Conservation (phyloP, 2,113 vertebrate genomes). For the Pomatorhinus ruficollis region DNA sequence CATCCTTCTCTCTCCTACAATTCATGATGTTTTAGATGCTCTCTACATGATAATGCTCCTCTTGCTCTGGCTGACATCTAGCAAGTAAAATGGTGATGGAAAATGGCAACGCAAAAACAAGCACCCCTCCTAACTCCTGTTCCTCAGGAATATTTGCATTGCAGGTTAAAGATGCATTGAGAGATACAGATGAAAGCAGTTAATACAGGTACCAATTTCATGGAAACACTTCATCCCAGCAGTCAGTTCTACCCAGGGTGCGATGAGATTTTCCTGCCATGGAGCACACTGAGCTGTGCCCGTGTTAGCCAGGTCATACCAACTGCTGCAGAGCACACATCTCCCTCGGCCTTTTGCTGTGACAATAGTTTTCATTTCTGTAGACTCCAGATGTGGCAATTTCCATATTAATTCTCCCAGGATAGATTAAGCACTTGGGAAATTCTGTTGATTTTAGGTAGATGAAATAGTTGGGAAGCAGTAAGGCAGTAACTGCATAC, state of each 20-base stretch:
- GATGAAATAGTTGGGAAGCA: neutral
- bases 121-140: neutral
- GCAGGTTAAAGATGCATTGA: neutral
- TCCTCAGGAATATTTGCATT: neutral
- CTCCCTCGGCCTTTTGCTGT: neutral
- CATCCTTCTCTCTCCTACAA: neutral
- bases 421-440: neutral
- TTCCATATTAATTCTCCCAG: neutral
- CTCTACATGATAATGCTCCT: neutral
- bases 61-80: neutral
- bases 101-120: neutral
- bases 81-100: neutral
- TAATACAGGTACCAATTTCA: neutral
- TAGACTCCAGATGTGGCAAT: neutral
- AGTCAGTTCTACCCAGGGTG: neutral
- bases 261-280: neutral
- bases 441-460: neutral
- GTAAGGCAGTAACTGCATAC: neutral
- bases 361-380: neutral
- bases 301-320: rapidly evolving
- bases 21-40: neutral
- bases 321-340: neutral
- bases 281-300: rapidly evolving
- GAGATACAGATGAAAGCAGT: neutral
- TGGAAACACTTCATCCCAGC: neutral